These are phyloP conservation scores for Bubo bubo DNA, from an alignment of 2,113 vertebrate species.

Conservation along the genomic window DNA sequence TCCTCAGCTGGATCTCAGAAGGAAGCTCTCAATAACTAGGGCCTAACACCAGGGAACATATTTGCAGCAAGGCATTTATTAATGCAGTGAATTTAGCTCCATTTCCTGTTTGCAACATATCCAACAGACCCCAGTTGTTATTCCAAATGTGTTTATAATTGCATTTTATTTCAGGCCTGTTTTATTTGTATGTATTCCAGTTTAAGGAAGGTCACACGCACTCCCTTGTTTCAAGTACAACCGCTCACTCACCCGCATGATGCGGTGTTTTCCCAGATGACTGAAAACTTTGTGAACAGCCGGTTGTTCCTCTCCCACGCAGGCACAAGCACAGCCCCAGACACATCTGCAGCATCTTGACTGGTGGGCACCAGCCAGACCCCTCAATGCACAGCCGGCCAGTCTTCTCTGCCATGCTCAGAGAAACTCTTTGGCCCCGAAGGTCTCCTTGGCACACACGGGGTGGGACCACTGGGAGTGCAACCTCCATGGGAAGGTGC, in stretches of 20 bases:
- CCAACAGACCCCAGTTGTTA: constrained; percentile 8
- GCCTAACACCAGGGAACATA: not conserved
- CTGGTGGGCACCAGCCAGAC: fast-evolving
- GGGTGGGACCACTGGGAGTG: not conserved
- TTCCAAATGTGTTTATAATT: constrained; percentile 27
- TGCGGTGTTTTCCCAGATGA: not conserved
- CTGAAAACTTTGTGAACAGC: not conserved
- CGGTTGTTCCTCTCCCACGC: not conserved
- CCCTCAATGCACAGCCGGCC: not conserved
- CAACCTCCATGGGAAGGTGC: not conserved
- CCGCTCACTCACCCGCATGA: fast-evolving
- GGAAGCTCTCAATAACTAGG: not conserved
- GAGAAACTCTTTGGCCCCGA: fast-evolving
- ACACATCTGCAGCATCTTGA: not conserved
- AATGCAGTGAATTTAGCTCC: not conserved
- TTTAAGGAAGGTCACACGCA: not conserved
- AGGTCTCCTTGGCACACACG: fast-evolving
- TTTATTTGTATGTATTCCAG: constrained; percentile 23
- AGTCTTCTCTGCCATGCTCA: fast-evolving
- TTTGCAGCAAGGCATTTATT: not conserved
- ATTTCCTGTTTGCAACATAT: not conserved
- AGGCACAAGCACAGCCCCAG: not conserved
- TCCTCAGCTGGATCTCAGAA: not conserved
- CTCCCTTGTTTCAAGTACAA: not conserved
- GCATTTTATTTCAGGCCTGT: constrained; percentile 8